phyloP scores from a whole-genome alignment of 2,113 vertebrate genomes.

The Coptodon rendalli region DNA sequence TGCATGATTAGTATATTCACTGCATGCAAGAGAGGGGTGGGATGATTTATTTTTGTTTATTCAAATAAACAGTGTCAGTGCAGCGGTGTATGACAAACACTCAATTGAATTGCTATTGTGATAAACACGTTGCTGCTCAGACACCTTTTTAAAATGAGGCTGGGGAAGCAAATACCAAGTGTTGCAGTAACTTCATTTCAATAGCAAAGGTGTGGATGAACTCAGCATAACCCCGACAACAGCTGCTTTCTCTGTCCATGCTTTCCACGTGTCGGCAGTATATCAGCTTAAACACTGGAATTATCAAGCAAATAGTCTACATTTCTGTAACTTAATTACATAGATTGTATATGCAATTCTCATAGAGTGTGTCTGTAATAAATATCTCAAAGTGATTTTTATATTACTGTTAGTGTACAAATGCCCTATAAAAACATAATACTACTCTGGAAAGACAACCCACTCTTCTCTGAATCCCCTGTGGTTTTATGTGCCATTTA shows the following conservation, averaged over 20 bases:
- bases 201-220: constrained; percentile 49
- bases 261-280: background rate
- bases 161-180: constrained; percentile 27
- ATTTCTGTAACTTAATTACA: background rate
- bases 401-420: background rate
- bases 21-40: background rate
- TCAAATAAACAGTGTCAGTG: constrained; percentile 42
- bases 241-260: background rate
- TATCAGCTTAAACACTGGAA: background rate
- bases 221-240: constrained; percentile 25
- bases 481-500: constrained; percentile 27
- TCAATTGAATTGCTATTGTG: constrained; percentile 54
- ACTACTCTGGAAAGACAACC: background rate
- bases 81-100: constrained; percentile 44
- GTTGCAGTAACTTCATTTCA: constrained; percentile 38
- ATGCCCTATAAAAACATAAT: background rate
- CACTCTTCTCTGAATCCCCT: background rate
- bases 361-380: background rate
- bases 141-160: constrained; percentile 19
- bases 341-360: background rate
- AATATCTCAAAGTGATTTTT: constrained; percentile 5
- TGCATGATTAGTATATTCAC: constrained; percentile 34
- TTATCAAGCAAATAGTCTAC: background rate
- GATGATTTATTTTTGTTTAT: constrained; percentile 48
- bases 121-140: constrained; percentile 39